A percentile compares a stretch with the other conserved stretches of the same genome.
Evolutionary conservation across 1,140 invertebrate species (phyloP).

Genomic region (Saccostrea echinata): DNA sequence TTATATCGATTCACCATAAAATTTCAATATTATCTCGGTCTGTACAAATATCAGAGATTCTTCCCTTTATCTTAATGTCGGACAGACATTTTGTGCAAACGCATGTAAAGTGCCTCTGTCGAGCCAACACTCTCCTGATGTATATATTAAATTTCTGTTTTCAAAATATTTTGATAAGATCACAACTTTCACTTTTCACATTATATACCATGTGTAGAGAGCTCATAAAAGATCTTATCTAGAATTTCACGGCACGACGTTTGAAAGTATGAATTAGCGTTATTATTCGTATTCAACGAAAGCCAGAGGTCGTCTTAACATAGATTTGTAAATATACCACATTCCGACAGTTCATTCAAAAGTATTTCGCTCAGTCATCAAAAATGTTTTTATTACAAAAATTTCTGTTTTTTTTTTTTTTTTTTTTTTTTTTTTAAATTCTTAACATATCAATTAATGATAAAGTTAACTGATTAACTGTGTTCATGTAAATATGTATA

Average conservation of each 20-base stretch:
- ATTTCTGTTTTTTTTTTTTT: neutral
- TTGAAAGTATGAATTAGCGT: constrained; percentile 1
- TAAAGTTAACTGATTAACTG: too few relatives aligned
- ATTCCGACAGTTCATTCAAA: neutral
- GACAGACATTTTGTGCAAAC: too few relatives aligned
- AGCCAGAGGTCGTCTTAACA: neutral
- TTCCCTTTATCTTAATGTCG: too few relatives aligned
- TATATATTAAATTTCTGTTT: constrained; percentile 26
- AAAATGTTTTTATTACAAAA: neutral
- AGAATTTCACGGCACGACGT: neutral
- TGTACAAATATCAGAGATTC: too few relatives aligned
- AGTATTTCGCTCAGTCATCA: neutral
- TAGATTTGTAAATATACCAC: neutral
- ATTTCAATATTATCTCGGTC: too few relatives aligned
- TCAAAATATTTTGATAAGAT: constrained; percentile 1
- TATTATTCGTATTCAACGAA: neutral
- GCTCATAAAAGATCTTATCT: neutral
- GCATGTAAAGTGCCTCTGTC: too few relatives aligned
- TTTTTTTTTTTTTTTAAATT: too few relatives aligned
- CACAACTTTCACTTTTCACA: neutral
- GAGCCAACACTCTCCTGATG: neutral
- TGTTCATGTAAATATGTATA: too few relatives aligned
- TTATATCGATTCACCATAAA: too few relatives aligned
- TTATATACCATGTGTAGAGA: neutral
- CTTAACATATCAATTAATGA: neutral